Evolutionary conservation across 2,888 invertebrate species (phyloP), one percentile per base, ranked within the genome.

Genomic region (Exephanes ischioxanthus): DNA sequence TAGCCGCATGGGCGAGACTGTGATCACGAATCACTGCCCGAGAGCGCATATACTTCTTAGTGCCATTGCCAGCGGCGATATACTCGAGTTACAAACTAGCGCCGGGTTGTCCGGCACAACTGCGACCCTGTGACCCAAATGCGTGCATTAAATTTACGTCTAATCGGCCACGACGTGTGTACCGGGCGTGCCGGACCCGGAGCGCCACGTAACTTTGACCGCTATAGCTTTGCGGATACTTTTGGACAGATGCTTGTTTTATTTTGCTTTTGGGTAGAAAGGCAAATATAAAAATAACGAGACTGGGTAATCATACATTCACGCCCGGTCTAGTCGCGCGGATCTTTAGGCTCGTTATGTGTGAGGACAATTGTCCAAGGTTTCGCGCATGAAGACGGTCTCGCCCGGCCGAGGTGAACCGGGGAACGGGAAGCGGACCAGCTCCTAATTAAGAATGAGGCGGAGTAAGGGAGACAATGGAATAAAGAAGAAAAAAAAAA

Each of bases 61-160:
- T 75, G 84, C 63, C 78, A 81, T 70, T 81, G 81, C 73, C 84
- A 66, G 78, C 45, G 22, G 48, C 41, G 51, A 68, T 45, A 63
- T 33, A 51, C 73, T 11, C 30, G 33, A n/a, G 16, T 26, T n/a
- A 14, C 71, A 67, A 53, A 51, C 45, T 19, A 67, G 22, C 48
- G 33, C 66, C 55, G 53, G 37, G 53, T 58, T 70, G 75, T 86
- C 77, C 71, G 19, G 68, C 71, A 76, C 84, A 84, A 79, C 79
- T 82, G 85, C 66, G 67, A 72, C 79, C 82, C 66, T 58, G 55
- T 82, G 82, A 85, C 85, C 82, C 58, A 73, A 82, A 85, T 85
- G 79, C 76, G 82, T 58, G 79, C 75, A 82, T 85, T 72, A 85
- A 82, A 85, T 82, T 82, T 71, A 41, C 82, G 55, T 85, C 75